Percentiles rank a stretch among this genome's conserved stretches.
Evolutionary conservation across 2,797 vertebrate species (phyloP).

Genomic region (Pangasius djambal): DNA sequence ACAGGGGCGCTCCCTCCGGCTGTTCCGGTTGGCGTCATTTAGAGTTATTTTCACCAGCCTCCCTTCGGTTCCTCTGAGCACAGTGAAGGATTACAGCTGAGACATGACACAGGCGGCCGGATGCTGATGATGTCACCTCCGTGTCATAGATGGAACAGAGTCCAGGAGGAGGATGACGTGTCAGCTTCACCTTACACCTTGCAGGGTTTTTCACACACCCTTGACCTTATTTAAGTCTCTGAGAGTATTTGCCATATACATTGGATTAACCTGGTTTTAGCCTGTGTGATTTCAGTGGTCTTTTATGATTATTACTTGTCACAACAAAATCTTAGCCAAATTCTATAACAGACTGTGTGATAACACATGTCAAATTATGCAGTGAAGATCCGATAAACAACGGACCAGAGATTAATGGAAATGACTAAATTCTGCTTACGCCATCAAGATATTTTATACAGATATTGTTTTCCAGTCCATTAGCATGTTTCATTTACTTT

Average conservation of each 20-base stretch:
- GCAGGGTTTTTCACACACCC: neutral
- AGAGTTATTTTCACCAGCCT: conserved; percentile 53
- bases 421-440: neutral
- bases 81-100: conserved; percentile 50
- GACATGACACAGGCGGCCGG: conserved; percentile 48
- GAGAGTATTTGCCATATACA: neutral
- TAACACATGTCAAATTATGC: neutral
- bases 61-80: conserved; percentile 19
- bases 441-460: neutral
- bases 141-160: neutral
- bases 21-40: conserved; percentile 42
- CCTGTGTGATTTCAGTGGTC: neutral
- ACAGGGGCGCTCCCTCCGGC: conserved; percentile 38
- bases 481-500: neutral
- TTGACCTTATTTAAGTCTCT: neutral
- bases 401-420: neutral
- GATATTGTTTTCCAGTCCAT: neutral
- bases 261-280: neutral
- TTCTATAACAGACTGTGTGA: neutral
- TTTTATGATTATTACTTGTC: conserved; percentile 4
- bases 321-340: neutral
- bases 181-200: conserved; percentile 24
- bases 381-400: neutral
- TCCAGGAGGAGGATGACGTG: conserved; percentile 21
- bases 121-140: conserved; percentile 50